These are phyloP conservation scores for Thamnaconus septentrionalis DNA, from an alignment of 2,113 vertebrate genomes.

Conservation along the genomic window DNA sequence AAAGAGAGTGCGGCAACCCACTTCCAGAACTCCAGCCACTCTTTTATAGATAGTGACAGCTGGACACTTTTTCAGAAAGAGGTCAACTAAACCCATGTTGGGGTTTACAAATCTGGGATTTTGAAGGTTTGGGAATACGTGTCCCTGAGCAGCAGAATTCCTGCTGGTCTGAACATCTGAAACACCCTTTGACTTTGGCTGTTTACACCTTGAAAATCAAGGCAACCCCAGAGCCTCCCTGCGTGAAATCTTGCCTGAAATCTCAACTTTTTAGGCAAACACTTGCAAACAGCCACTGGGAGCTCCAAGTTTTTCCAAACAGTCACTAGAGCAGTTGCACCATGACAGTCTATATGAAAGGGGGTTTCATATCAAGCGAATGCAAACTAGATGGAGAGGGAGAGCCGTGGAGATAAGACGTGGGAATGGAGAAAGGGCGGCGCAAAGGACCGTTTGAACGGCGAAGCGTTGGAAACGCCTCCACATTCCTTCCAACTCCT, in stretches of 20 bases:
- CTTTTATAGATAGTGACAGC: no score
- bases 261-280: conserved; percentile 30
- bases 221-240: not conserved
- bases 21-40: no score
- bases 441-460: conserved; percentile 20
- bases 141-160: no score
- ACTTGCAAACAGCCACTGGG: conserved; percentile 12
- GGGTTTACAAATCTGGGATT: no score
- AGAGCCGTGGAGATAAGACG: conserved; percentile 7
- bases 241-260: conserved; percentile 11
- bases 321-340: not conserved
- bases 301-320: conserved; percentile 27
- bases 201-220: conserved; percentile 13
- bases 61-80: no score
- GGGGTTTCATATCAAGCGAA: not conserved
- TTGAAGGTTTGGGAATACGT: no score
- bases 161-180: no score
- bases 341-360: conserved; percentile 26
- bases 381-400: conserved; percentile 15
- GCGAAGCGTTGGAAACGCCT: conserved; percentile 45
- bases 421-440: conserved; percentile 3
- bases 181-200: conserved; percentile 4
- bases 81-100: no score
- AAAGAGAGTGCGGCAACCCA: no score
- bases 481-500: conserved; percentile 57